These are phyloP conservation scores for Heterodera schachtii DNA, from an alignment of 1,140 invertebrate species.

Conservation along the genomic window DNA sequence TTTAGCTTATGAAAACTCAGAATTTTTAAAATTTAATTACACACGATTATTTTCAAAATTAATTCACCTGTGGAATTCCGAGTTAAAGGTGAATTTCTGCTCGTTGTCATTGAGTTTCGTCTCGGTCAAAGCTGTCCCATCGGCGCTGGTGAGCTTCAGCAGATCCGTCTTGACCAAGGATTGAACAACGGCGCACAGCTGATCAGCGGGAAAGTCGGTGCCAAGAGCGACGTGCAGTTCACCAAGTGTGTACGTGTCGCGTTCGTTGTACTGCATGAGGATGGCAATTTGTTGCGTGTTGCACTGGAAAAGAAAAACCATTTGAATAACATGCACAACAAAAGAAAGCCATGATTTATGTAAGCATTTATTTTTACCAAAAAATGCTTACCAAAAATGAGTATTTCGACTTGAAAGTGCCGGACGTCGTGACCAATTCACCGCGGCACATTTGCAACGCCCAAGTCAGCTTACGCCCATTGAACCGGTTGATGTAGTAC, in stretches of 20 bases:
- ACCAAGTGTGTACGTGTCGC: slow-evolving; percentile 80
- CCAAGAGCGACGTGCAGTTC: slow-evolving; percentile 85
- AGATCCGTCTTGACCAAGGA: slow-evolving; percentile 83
- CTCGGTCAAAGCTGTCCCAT: background rate
- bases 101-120: background rate
- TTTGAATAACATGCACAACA: no score
- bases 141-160: slow-evolving; percentile 66
- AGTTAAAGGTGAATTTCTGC: background rate
- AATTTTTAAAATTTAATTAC: no score
- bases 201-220: slow-evolving; percentile 73
- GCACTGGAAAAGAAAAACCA: slow-evolving; percentile 82
- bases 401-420: slow-evolving; percentile 74
- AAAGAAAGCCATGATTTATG: no score
- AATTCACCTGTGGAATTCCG: slow-evolving; percentile 6
- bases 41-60: no score
- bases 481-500: slow-evolving; percentile 93
- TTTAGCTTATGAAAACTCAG: no score
- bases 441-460: slow-evolving; percentile 97
- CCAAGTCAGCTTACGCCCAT: slow-evolving; percentile 95
- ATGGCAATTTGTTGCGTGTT: slow-evolving; percentile 99
- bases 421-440: slow-evolving; percentile 86
- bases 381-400: slow-evolving; percentile 68
- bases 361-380: no score
- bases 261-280: slow-evolving; percentile 90
- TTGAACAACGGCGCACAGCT: slow-evolving; percentile 67